phyloP scores from a whole-genome alignment of 2,113 vertebrate genomes.

The Melozone crissalis region DNA sequence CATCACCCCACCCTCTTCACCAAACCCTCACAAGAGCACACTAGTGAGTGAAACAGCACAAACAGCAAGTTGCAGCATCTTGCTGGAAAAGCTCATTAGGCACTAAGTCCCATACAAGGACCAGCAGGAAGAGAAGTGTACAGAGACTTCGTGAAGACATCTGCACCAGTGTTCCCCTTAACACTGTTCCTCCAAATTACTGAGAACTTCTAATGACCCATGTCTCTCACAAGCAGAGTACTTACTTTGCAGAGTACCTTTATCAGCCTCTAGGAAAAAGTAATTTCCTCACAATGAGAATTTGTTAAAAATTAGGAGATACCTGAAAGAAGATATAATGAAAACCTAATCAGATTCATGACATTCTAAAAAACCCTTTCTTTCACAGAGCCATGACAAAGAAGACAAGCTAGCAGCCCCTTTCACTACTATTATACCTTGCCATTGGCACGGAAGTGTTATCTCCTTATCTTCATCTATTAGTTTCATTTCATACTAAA shows the following conservation, averaged over 20 bases:
- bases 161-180: not conserved
- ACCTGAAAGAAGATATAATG: not conserved
- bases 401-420: not conserved
- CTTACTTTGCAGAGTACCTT: not conserved
- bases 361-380: not conserved
- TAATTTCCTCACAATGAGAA: not conserved
- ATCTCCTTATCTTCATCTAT: not conserved
- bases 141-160: accelerated
- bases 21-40: not conserved
- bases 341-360: not conserved
- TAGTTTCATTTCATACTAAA: not conserved
- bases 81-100: not conserved
- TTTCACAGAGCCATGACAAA: not conserved
- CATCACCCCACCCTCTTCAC: not conserved
- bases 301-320: not conserved
- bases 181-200: not conserved
- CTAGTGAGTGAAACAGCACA: not conserved
- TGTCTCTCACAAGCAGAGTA: not conserved
- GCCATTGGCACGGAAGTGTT: not conserved
- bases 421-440: not conserved
- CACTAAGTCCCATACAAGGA: not conserved
- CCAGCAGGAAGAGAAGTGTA: accelerated
- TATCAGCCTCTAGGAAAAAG: not conserved
- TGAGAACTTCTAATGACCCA: not conserved
- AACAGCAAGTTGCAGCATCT: not conserved